These are phyloP conservation scores for Larimichthys crocea DNA, from an alignment of 2,113 vertebrate species.

Conservation along the genomic window DNA sequence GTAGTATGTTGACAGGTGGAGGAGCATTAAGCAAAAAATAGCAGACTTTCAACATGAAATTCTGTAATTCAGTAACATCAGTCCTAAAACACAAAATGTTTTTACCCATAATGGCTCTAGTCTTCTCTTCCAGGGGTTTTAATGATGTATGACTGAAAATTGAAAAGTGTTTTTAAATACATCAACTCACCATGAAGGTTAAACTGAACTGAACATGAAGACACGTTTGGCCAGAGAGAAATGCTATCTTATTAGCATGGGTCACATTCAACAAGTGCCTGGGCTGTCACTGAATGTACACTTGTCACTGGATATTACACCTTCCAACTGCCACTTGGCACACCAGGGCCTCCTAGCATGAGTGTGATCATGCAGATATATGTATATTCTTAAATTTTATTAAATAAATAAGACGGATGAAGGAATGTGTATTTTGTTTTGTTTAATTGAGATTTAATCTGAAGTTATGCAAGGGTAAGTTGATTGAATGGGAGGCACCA, in stretches of 20 bases:
- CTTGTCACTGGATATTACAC: conserved; percentile 58
- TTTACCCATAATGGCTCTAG: conserved; percentile 2
- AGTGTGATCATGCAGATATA: conserved; percentile 62
- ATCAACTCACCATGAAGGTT: conserved; percentile 2
- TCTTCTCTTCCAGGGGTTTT: not conserved
- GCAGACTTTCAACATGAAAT: conserved; percentile 23
- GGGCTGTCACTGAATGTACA: conserved; percentile 63
- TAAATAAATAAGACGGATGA: conserved; percentile 70
- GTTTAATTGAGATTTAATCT: conserved; percentile 50
- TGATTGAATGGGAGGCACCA: conserved; percentile 40
- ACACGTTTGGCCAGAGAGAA: conserved; percentile 52
- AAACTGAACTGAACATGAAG: conserved; percentile 9
- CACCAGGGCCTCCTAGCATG: conserved; percentile 43
- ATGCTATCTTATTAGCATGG: conserved; percentile 68
- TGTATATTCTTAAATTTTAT: conserved; percentile 68
- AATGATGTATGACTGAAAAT: conserved; percentile 35
- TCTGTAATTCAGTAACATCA: conserved; percentile 31
- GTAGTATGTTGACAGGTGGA: conserved; percentile 35
- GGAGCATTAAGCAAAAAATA: conserved; percentile 16
- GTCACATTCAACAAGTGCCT: conserved; percentile 69
- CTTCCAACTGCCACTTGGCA: conserved; percentile 50
- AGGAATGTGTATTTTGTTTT: conserved; percentile 68
- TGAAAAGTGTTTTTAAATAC: conserved; percentile 18
- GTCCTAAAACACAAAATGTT: conserved; percentile 12
- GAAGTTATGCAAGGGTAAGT: conserved; percentile 43